Base-by-base conservation (phyloP, 2,797 vertebrate genomes). In the Melanotaenia trifasciata region DNA sequence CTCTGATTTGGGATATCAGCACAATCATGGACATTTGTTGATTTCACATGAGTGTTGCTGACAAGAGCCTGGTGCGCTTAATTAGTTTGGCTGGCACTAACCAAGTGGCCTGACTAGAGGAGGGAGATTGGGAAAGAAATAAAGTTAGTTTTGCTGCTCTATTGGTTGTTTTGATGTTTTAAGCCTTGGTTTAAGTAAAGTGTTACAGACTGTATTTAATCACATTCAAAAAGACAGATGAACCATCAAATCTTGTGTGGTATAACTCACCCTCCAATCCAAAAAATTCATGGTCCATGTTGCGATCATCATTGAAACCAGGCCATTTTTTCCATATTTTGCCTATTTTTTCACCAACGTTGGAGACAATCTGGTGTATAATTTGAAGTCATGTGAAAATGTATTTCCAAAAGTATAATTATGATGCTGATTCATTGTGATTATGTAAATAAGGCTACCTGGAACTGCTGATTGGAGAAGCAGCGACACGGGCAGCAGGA, bases 271-370 rank as follows among this genome's bases (percentile, higher is more conserved):
- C 90, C 16, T 95, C 92, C 75, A 96, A 59, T 30, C 95, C 96
- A 80, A 96, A 96, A 80, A 94, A 93, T 78, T 96, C 95, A 85
- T 96, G 95, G 74, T 96, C 95, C 94, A 93, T 94, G 84, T 96
- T 96, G 5, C 72, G 72, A 11, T 94, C 91, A 0, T 93, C 89
- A 47, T 88, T 94, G 85, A 94, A 95, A 32, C 95, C 95, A 0
- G 93, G 94, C 95, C 95, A 95, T 43, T 90, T 95, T 77, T 96
- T 94, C 91, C 93, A 94, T 62, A 94, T 93, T 0, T 43, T 84
- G 36, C 94, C 93, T 32, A 95, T 70, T 59, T 67, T 81, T 65
- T 94, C 91, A 6, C 91, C 93, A 4, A 85, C 75, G 3, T 83
- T 86, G 43, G 93, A 95, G 51, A 93, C 88, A 35, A 95, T 88